These are phyloP conservation scores for Drosophila falleni DNA, from an alignment of 2,888 invertebrate genomes.

Conservation along the genomic window DNA sequence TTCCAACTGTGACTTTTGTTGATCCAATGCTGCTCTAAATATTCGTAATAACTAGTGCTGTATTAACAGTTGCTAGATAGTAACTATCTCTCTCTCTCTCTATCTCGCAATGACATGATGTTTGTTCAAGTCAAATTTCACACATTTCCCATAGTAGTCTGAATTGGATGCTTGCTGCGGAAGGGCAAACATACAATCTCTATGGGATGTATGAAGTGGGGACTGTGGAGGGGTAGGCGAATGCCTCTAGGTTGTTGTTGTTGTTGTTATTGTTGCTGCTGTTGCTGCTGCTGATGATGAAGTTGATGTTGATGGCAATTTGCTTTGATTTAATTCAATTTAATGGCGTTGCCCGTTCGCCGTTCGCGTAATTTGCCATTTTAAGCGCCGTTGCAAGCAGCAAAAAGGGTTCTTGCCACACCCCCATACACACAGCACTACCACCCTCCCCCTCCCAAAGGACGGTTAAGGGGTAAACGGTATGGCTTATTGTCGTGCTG, in stretches of 20 bases:
- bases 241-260: conserved; percentile 36
- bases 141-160: conserved; percentile 47
- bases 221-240: background rate
- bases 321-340: conserved; percentile 81
- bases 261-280: conserved; percentile 31
- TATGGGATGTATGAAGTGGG: background rate
- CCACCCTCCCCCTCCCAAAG: background rate
- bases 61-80: conserved; percentile 16
- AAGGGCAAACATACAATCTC: conserved; percentile 36
- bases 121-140: conserved; percentile 35
- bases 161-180: conserved; percentile 35
- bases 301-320: conserved; percentile 67
- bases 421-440: background rate
- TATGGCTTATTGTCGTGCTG: conserved; percentile 6
- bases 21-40: conserved; percentile 24
- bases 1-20: conserved; percentile 4
- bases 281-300: conserved; percentile 29
- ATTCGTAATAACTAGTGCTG: conserved; percentile 36
- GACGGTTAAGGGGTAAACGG: background rate
- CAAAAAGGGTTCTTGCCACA: conserved; percentile 11
- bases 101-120: background rate
- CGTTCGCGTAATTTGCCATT: conserved; percentile 55
- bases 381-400: conserved; percentile 46
- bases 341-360: conserved; percentile 49
- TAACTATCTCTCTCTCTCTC: conserved; percentile 5